Percentiles rank a stretch among this genome's conserved stretches.
Evolutionary conservation across 2,113 vertebrate species (phyloP).

Genomic region (Antidorcas marsupialis): DNA sequence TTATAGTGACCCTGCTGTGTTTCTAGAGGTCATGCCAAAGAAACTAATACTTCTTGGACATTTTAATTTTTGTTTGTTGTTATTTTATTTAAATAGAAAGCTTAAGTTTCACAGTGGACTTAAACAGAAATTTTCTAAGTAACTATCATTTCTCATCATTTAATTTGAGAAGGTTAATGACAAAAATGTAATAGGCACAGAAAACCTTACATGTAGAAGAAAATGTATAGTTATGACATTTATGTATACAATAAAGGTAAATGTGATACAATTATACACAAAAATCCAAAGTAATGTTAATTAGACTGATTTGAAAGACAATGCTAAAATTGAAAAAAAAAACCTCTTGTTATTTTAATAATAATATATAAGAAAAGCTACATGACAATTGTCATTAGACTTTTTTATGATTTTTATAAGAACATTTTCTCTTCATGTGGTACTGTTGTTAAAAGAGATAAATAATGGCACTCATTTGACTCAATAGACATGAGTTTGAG

Average conservation of each 20-base stretch:
- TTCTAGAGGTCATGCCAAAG: background rate
- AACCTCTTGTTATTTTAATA: background rate
- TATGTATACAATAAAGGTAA: background rate
- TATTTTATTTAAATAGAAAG: background rate
- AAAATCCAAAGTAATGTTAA: background rate
- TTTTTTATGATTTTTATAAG: background rate
- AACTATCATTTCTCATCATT: background rate
- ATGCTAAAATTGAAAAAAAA: background rate
- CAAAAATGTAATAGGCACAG: background rate
- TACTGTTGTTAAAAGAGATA: background rate
- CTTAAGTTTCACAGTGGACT: background rate
- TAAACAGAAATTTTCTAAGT: background rate
- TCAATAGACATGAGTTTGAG: background rate
- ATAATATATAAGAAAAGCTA: background rate
- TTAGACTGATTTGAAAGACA: background rate
- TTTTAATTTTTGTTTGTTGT: background rate
- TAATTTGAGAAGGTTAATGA: background rate
- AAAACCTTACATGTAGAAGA: background rate
- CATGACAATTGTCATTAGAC: background rate
- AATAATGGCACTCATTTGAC: background rate
- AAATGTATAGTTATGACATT: background rate
- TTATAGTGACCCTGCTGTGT: background rate
- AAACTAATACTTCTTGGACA: background rate
- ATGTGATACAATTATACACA: background rate
- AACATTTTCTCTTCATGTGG: background rate